A percentile compares a stretch with the other conserved stretches of the same genome.
Evolutionary conservation across 2,888 invertebrate species (phyloP).

Genomic region (Tachina fera): DNA sequence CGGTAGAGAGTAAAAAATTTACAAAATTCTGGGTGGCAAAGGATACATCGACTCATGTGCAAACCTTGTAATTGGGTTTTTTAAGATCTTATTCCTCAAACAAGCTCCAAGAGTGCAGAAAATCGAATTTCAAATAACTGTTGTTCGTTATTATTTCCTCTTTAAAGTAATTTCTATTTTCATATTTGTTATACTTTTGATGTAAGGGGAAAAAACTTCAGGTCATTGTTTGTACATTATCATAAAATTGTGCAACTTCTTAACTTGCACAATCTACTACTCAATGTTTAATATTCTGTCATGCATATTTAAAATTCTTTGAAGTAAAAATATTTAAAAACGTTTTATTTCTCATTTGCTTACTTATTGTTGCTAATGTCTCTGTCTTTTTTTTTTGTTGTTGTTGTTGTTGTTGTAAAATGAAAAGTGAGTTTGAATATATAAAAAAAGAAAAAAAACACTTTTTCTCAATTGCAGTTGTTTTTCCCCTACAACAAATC

Average conservation of each 20-base stretch:
- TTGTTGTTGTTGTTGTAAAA: neutral
- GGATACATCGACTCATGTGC: too few relatives aligned
- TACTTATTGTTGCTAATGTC: neutral
- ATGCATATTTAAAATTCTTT: slow-evolving; percentile 19
- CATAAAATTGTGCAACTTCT: neutral
- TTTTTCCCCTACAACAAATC: slow-evolving; percentile 17
- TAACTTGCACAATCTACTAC: neutral
- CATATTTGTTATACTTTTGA: neutral
- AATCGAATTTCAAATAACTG: too few relatives aligned
- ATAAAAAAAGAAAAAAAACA: neutral
- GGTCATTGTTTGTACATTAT: neutral
- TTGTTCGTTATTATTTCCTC: too few relatives aligned
- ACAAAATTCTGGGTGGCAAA: too few relatives aligned
- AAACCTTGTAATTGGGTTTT: too few relatives aligned
- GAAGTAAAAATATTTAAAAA: slow-evolving; percentile 20
- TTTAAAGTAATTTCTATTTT: too few relatives aligned
- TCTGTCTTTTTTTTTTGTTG: neutral
- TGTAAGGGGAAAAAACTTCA: neutral
- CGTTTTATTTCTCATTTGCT: slow-evolving; percentile 31
- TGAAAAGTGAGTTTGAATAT: slow-evolving; percentile 24
- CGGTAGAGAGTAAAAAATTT: too few relatives aligned
- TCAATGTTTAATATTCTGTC: neutral
- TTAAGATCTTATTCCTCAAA: too few relatives aligned
- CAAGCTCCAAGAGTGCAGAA: too few relatives aligned
- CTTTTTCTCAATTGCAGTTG: neutral